A percentile compares a stretch with the other conserved stretches of the same genome.
Evolutionary conservation across 2,888 invertebrate genomes (phyloP).

Genomic region (Parasteatoda lunata): DNA sequence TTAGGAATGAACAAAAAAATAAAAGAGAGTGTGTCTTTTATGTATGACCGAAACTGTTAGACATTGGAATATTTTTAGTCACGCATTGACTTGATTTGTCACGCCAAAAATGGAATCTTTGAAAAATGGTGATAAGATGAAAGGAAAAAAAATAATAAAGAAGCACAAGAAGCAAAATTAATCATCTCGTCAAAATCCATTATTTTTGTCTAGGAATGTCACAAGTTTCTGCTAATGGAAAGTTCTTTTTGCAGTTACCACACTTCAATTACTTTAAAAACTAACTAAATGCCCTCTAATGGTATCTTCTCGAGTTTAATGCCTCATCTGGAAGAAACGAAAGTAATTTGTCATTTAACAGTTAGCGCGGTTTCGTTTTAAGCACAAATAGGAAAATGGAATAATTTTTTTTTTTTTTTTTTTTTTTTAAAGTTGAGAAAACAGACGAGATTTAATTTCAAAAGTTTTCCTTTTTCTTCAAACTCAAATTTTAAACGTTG

Average conservation of each 20-base stretch:
- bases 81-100: slow-evolving; percentile 18
- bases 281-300: slow-evolving; percentile 20
- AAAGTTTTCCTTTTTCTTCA: not conserved
- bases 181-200: slow-evolving; percentile 50
- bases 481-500: too few relatives aligned
- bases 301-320: slow-evolving; percentile 23
- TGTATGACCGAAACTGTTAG: not conserved
- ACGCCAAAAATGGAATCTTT: slow-evolving; percentile 40
- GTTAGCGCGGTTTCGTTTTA: not conserved
- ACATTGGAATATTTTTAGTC: slow-evolving; percentile 11
- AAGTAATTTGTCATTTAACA: slow-evolving; percentile 26
- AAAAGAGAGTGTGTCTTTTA: too few relatives aligned
- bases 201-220: slow-evolving; percentile 45
- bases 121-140: not conserved
- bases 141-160: not conserved
- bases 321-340: not conserved
- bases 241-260: slow-evolving; percentile 6
- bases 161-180: slow-evolving; percentile 18
- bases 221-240: slow-evolving; percentile 40
- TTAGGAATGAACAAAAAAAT: not conserved
- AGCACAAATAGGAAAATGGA: too few relatives aligned
- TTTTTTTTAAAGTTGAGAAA: too few relatives aligned
- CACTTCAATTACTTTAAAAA: slow-evolving; percentile 49
- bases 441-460: not conserved
- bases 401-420: too few relatives aligned